Evolutionary conservation across 1,140 invertebrate species (phyloP).

Genomic region (Bradynema listronoti): DNA sequence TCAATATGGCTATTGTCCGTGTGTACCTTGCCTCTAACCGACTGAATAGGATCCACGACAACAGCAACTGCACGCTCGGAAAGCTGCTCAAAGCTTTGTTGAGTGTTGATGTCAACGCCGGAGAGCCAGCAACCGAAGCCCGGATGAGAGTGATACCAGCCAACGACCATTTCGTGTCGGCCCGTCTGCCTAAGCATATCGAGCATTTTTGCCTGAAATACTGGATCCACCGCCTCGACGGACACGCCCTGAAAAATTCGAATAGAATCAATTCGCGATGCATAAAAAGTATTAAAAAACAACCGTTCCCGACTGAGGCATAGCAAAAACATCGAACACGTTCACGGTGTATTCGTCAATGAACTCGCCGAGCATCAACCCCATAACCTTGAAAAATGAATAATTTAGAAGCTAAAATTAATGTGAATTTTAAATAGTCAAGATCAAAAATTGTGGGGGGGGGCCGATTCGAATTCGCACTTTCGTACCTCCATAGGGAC

Average conservation of each 20-base stretch:
- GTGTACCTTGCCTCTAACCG: conserved; percentile 68
- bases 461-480: too few species aligned
- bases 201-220: conserved; percentile 99
- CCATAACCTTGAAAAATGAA: conserved; percentile 76
- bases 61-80: conserved; percentile 71
- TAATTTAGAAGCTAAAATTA: too few species aligned
- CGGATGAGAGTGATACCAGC: conserved; percentile 99
- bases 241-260: conserved; percentile 74
- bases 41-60: conserved; percentile 7
- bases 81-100: conserved; percentile 96
- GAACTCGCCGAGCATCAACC: conserved; percentile 98
- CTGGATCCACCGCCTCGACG: conserved; percentile 98
- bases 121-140: conserved; percentile 99
- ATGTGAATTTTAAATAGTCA: too few species aligned
- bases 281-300: conserved; percentile 29
- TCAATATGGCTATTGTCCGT: not conserved
- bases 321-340: conserved; percentile 99
- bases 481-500: conserved; percentile 97
- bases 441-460: too few species aligned
- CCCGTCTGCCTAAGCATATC: conserved; percentile 99
- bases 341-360: conserved; percentile 98
- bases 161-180: conserved; percentile 97
- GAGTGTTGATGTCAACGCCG: conserved; percentile 96
- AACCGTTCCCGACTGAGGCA: conserved; percentile 94
- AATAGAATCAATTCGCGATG: not conserved